Percentiles rank a stretch among this genome's conserved stretches.
Evolutionary conservation across 2,113 vertebrate genomes (phyloP).

Genomic region (Spilogale gracilis): DNA sequence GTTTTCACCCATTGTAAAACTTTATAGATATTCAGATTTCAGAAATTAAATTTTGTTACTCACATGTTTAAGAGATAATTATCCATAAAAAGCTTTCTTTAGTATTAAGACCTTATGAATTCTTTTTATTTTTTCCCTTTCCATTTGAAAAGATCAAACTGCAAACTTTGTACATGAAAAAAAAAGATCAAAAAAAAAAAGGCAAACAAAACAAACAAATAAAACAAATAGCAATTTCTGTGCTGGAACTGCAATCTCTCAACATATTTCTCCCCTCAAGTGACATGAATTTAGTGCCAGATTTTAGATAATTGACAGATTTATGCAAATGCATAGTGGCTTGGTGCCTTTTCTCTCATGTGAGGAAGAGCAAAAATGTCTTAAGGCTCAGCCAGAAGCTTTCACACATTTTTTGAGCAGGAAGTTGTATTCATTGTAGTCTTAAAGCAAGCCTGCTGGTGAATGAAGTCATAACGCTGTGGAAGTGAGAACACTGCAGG

Average conservation of each 20-base stretch:
- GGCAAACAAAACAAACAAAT: not conserved
- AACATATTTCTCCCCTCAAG: conserved; percentile 46
- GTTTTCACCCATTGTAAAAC: conserved; percentile 66
- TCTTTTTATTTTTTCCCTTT: not conserved
- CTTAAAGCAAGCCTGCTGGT: not conserved
- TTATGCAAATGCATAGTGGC: conserved; percentile 29
- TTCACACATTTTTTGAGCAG: conserved; percentile 58
- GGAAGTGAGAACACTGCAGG: conserved; percentile 60
- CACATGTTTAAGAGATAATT: conserved; percentile 55
- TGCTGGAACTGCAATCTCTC: conserved; percentile 57
- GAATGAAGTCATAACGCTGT: not conserved
- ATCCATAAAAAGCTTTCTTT: conserved; percentile 11
- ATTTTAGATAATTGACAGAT: conserved; percentile 67
- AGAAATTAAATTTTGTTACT: conserved; percentile 77
- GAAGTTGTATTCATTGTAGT: conserved; percentile 42
- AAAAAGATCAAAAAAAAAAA: not conserved
- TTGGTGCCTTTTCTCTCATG: conserved; percentile 25
- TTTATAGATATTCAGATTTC: conserved; percentile 36
- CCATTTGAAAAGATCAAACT: not conserved
- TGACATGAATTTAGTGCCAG: conserved; percentile 50
- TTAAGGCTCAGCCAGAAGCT: conserved; percentile 71
- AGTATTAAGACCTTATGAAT: not conserved
- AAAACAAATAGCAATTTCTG: conserved; percentile 35
- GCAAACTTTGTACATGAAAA: conserved; percentile 16
- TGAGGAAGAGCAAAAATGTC: conserved; percentile 50